A percentile compares a stretch with the other conserved stretches of the same genome.
Conservation (phyloP, 1,140 invertebrate species). For the Megalopta genalis region DNA sequence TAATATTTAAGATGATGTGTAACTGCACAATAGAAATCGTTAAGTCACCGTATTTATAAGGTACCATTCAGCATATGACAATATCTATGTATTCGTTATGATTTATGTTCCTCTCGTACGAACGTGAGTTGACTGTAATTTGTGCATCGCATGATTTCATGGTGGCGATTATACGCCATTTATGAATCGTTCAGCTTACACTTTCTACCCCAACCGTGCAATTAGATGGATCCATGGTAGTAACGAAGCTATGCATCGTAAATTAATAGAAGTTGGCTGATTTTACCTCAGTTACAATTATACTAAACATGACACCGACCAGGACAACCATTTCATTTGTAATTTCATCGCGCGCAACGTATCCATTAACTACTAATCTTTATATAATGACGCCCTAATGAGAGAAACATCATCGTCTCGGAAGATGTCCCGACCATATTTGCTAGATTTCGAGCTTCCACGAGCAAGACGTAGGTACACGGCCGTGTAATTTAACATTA, state of each 20-base stretch:
- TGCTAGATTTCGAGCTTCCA: background rate
- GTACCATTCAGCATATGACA: background rate
- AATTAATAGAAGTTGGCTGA: slow-evolving; percentile 12
- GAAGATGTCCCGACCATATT: background rate
- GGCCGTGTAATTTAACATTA: background rate
- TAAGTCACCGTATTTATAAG: background rate
- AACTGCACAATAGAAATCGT: background rate
- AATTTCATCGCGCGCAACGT: slow-evolving; percentile 3
- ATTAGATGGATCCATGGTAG: slow-evolving; percentile 15
- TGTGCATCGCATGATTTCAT: background rate
- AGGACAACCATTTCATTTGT: slow-evolving; percentile 24
- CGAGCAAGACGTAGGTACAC: no score
- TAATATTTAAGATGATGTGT: no score
- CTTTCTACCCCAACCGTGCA: slow-evolving; percentile 24
- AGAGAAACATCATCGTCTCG: background rate
- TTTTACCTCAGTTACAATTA: slow-evolving; percentile 21
- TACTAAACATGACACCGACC: background rate
- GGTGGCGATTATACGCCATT: background rate
- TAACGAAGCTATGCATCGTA: slow-evolving; percentile 1
- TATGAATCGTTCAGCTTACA: slow-evolving; percentile 18
- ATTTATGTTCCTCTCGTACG: background rate
- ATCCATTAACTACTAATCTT: background rate
- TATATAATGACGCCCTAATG: background rate
- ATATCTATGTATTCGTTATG: background rate
- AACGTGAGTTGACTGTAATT: background rate